Conservation (phyloP, 37 sponge, comb jelly and placozoan genomes). For the Cliona cf. orientalis region DNA sequence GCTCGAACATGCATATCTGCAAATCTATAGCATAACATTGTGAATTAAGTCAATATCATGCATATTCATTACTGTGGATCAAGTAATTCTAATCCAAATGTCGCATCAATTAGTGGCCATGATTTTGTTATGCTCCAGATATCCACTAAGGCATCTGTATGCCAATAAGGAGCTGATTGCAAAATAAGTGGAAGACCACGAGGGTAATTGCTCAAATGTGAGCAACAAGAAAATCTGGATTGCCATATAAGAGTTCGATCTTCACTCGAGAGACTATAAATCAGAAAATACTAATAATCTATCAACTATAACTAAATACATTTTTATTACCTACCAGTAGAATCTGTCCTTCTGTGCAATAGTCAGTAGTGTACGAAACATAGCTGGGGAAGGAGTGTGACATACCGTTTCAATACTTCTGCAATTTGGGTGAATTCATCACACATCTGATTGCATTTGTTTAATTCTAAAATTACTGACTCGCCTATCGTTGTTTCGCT, state of each 20-base stretch:
- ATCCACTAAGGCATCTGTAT: background rate
- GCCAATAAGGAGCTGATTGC: constrained; percentile 40
- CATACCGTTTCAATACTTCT: too few species aligned
- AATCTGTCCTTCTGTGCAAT: constrained; percentile 53
- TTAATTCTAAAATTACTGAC: background rate
- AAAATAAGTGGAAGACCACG: constrained; percentile 67
- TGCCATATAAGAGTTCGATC: constrained; percentile 63
- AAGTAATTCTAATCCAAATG: constrained; percentile 64
- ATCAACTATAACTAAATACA: background rate
- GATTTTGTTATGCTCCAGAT: constrained; percentile 10
- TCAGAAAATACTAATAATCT: background rate
- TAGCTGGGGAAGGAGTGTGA: background rate
- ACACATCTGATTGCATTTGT: background rate
- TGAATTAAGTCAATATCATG: background rate
- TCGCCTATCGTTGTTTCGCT: too few species aligned
- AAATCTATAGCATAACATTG: constrained; percentile 21
- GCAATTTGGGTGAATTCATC: too few species aligned
- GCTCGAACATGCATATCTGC: constrained; percentile 47
- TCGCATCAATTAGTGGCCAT: constrained; percentile 54
- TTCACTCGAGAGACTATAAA: constrained; percentile 28
- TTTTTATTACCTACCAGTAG: constrained; percentile 15
- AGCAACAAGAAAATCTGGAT: constrained; percentile 30
- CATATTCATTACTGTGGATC: constrained; percentile 46
- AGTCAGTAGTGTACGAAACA: background rate
- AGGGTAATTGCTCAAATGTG: constrained; percentile 35